Evolutionary conservation across 2,888 invertebrate species (phyloP), one percentile per base, ranked within the genome.

Genomic region (Anorthoa munda): DNA sequence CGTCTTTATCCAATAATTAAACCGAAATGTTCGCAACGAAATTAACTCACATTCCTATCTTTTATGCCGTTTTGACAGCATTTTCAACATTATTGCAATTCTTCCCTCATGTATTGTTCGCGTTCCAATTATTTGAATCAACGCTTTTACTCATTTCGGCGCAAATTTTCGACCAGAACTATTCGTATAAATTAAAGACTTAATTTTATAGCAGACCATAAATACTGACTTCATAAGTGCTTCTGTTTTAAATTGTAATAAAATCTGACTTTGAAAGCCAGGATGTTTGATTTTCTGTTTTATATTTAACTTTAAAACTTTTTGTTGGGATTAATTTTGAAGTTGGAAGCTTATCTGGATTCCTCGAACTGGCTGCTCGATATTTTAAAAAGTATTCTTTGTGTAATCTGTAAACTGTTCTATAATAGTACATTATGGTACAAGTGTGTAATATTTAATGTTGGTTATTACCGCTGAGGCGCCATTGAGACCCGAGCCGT

Each of bases 211-310:
- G 23, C 56, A 48, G 60, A n/a, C 60, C 23, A 51, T 65, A 59
- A 66, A 67, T 26, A 63, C n/a, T 48, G 51, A 59, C 55, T 78
- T 75, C 15, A n/a, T 55, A 72, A 69, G 45, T 53, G 50, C 31
- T 74, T 80, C 74, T 78, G 56, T 84, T 82, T 15, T 45, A n/a
- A 58, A 23, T 70, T 67, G 73, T 66, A 77, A 81, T 72, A 66
- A 72, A 75, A 83, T 77, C 61, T 78, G 55, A 53, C 26, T 79
- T 79, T 64, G 31, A 59, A 58, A 18, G 56, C 46, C 23, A 23
- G 23, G 26, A 66, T 72, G 21, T 61, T 85, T 63, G n/a, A 61
- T 72, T 76, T 78, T 58, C 46, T 53, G 53, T 68, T 73, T 64
- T 73, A 58, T 53, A 65, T 58, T 70, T 63, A 5, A 48, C 45